Conservation (phyloP, 2,797 vertebrate species). For the Thripadectes ignobilis region DNA sequence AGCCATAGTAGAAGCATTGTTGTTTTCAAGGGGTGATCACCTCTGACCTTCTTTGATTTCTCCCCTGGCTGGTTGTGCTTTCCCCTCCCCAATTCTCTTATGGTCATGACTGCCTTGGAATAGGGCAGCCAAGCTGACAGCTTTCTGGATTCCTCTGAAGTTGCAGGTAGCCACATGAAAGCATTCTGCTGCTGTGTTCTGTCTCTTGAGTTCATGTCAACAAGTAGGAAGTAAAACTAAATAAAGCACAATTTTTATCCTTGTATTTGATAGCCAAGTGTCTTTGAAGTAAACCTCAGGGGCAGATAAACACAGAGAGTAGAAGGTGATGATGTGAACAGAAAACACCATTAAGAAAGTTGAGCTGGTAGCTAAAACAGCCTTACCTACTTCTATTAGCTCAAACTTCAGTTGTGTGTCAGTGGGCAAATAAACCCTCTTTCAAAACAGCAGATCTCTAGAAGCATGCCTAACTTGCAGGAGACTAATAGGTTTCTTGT, state of each 20-base stretch:
- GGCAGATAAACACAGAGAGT: neutral
- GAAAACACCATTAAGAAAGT: neutral
- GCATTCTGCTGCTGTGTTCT: neutral
- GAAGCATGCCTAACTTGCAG: neutral
- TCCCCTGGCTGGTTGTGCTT: accelerated
- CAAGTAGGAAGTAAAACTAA: neutral
- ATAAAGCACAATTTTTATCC: neutral
- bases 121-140: neutral
- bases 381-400: neutral
- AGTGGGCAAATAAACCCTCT: neutral
- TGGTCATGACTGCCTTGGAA: neutral
- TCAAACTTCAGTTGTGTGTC: neutral
- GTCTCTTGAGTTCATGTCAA: neutral
- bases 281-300: neutral
- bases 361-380: neutral
- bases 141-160: neutral
- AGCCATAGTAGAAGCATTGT: neutral
- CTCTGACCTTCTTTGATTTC: neutral
- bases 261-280: neutral
- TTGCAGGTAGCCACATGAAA: neutral
- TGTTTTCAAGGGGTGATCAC: neutral
- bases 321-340: neutral
- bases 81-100: neutral
- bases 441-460: neutral
- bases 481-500: neutral